Percentiles rank a stretch among this genome's conserved stretches.
Evolutionary conservation across 2,888 invertebrate species (phyloP).

Genomic region (Cephus runcator): DNA sequence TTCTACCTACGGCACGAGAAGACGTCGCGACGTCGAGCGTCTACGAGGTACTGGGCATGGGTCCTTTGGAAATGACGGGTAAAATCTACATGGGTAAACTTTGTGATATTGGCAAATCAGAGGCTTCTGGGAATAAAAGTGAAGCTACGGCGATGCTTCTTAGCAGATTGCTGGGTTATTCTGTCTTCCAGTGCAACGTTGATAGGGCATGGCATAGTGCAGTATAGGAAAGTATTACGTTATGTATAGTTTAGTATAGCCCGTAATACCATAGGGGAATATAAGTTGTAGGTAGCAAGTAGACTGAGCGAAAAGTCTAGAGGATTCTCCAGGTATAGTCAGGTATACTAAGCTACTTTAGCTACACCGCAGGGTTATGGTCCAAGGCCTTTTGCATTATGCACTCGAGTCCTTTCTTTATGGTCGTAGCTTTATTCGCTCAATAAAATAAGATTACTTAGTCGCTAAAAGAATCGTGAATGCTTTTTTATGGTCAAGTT

Average conservation of each 20-base stretch:
- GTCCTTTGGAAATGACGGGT: background rate
- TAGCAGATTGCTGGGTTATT: background rate
- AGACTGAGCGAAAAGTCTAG: background rate
- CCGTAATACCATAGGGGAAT: background rate
- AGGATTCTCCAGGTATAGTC: background rate
- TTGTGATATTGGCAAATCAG: too few relatives aligned
- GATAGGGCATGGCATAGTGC: background rate
- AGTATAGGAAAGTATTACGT: background rate
- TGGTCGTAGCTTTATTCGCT: constrained; percentile 46
- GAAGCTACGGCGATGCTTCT: background rate
- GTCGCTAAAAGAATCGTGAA: background rate
- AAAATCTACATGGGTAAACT: too few relatives aligned
- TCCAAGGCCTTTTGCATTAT: constrained; percentile 40
- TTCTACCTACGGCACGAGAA: background rate
- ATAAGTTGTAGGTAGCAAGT: background rate
- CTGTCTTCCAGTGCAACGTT: background rate
- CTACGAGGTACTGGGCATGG: background rate
- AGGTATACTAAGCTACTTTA: background rate
- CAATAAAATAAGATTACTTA: constrained; percentile 55
- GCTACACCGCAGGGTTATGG: constrained; percentile 16
- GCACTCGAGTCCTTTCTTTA: constrained; percentile 39
- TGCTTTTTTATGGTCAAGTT: background rate
- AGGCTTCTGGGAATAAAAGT: too few relatives aligned
- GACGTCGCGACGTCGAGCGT: background rate
- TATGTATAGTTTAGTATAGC: background rate